These are phyloP conservation scores for Takifugu rubripes DNA, from an alignment of 2,797 vertebrate genomes.

Conservation along the genomic window DNA sequence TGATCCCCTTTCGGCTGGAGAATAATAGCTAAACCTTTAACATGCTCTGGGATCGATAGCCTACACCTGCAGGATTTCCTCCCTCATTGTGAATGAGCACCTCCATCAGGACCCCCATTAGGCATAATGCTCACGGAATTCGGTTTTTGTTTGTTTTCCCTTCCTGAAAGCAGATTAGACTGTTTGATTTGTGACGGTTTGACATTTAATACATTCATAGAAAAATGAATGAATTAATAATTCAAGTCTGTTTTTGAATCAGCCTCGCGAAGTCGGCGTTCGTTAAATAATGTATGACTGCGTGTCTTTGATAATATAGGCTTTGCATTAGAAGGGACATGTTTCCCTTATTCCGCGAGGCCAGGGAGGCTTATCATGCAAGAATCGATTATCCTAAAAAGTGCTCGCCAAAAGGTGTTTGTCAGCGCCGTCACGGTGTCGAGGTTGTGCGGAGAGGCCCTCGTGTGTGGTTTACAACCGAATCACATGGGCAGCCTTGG, in stretches of 20 bases:
- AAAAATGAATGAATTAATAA: slow-evolving; percentile 69
- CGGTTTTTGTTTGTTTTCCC: slow-evolving; percentile 29
- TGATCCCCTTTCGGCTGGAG: slow-evolving; percentile 68
- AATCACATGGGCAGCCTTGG: slow-evolving; percentile 65
- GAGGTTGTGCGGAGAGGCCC: slow-evolving; percentile 44
- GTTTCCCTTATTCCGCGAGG: slow-evolving; percentile 64
- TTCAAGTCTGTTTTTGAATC: slow-evolving; percentile 78
- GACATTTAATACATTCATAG: slow-evolving; percentile 60
- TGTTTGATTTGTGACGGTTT: slow-evolving; percentile 53
- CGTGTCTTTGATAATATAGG: slow-evolving; percentile 79
- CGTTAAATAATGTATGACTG: slow-evolving; percentile 80
- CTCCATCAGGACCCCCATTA: slow-evolving; percentile 49
- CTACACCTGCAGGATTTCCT: slow-evolving; percentile 55
- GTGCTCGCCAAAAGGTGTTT: slow-evolving; percentile 40
- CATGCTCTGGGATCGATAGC: slow-evolving; percentile 71
- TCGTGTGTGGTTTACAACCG: slow-evolving; percentile 64
- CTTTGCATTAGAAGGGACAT: slow-evolving; percentile 78
- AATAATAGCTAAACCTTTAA: slow-evolving; percentile 78
- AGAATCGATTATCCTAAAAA: slow-evolving; percentile 73
- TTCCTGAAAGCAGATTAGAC: slow-evolving; percentile 31
- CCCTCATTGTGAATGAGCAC: slow-evolving; percentile 50
- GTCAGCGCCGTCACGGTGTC: slow-evolving; percentile 69
- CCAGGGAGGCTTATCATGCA: slow-evolving; percentile 71
- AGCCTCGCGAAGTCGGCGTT: slow-evolving; percentile 68
- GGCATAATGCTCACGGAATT: slow-evolving; percentile 40